phyloP scores from a whole-genome alignment of 1,140 invertebrate genomes.

The Bombus turneri region DNA sequence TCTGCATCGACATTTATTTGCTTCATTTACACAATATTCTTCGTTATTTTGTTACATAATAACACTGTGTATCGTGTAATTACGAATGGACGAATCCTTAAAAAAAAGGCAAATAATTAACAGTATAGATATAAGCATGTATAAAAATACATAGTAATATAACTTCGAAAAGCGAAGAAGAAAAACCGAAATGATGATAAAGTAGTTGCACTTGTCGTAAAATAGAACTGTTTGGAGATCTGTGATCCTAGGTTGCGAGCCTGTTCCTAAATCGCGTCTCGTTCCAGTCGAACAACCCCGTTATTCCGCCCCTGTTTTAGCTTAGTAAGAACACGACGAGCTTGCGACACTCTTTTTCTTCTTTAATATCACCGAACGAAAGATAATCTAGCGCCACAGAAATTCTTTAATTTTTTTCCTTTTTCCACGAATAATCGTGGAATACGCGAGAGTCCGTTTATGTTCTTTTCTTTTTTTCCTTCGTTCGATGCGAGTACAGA shows the following conservation, averaged over 20 bases:
- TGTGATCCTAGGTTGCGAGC: not conserved
- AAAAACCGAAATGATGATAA: not conserved
- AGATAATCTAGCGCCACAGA: not conserved
- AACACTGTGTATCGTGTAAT: not conserved
- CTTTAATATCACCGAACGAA: constrained; percentile 8
- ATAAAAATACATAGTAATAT: not conserved
- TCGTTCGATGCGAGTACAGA: constrained; percentile 34
- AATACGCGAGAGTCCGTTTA: no score
- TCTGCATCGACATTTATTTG: not conserved
- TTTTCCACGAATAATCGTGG: not conserved
- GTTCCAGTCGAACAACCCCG: constrained; percentile 23
- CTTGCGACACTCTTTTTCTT: constrained; percentile 35
- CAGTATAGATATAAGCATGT: not conserved
- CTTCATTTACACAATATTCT: not conserved
- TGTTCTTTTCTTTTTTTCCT: not conserved
- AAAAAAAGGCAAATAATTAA: not conserved
- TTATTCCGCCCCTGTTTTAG: constrained; percentile 28
- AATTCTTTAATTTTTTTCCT: not conserved
- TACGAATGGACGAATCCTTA: not conserved
- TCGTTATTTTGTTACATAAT: not conserved
- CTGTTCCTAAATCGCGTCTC: constrained; percentile 29
- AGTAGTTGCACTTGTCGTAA: no score
- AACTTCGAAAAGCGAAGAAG: no score
- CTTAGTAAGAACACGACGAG: constrained; percentile 35
- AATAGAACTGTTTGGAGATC: not conserved